phyloP scores from a whole-genome alignment of 1,140 invertebrate genomes.

The Zaprionus capensis region DNA sequence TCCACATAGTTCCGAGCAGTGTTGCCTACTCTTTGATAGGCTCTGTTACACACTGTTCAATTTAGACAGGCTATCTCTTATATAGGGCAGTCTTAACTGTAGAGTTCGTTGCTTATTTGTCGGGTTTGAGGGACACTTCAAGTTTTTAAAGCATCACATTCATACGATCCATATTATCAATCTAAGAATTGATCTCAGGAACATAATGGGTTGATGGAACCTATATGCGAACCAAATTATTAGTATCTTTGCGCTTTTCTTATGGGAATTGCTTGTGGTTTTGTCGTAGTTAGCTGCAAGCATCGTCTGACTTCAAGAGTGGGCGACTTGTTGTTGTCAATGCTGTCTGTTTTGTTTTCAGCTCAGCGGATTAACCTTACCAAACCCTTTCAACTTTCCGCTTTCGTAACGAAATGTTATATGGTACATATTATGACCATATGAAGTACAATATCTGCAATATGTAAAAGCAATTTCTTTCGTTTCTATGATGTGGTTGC shows the following conservation, averaged over 20 bases:
- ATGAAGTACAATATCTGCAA: not conserved
- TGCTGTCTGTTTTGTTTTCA: constrained; percentile 22
- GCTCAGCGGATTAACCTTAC: constrained; percentile 32
- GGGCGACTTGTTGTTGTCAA: constrained; percentile 17
- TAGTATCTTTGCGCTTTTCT: not conserved
- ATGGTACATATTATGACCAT: constrained; percentile 4
- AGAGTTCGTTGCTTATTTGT: too few species aligned
- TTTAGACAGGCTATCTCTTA: too few species aligned
- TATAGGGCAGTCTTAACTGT: too few species aligned
- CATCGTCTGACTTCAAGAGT: not conserved
- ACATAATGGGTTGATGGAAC: not conserved
- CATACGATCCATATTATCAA: too few species aligned
- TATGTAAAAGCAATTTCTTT: constrained; percentile 28
- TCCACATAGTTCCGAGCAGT: too few species aligned
- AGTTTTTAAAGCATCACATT: too few species aligned
- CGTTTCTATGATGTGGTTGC: constrained; percentile 51
- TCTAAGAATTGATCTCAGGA: not conserved
- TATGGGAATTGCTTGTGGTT: not conserved
- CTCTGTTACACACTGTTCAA: too few species aligned
- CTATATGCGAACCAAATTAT: not conserved
- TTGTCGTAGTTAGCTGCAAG: not conserved
- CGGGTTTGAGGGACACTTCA: too few species aligned
- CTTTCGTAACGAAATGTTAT: constrained; percentile 44
- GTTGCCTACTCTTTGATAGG: too few species aligned
- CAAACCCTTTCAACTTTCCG: constrained; percentile 39